Base-by-base conservation (phyloP, 2,888 invertebrate species). In the Dasypolia templi region DNA sequence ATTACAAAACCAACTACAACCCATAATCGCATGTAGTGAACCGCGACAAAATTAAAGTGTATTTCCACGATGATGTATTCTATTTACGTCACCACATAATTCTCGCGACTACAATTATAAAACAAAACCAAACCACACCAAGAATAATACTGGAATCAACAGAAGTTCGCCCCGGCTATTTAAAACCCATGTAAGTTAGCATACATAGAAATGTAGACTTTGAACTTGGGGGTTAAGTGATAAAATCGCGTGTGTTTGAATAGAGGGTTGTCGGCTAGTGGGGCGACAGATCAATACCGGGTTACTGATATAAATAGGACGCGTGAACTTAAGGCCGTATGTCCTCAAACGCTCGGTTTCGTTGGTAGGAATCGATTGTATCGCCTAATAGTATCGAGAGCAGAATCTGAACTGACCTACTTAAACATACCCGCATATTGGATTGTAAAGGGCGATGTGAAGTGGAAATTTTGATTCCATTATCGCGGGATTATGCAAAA, bases 261-360 rank as follows among this genome's bases (percentile, higher is more conserved):
- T 86, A 79, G 91, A 90, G 90, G 93, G 93, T 93, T 92, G 93
- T 95, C 91, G 94, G 95, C 93, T 95, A 95, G 94, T 95, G 94
- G 96, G 94, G 92, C 95, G 95, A 68, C 91, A 87, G 94, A 94
- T 96, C 96, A 94, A 96, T 96, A 94, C 91, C 85, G 91, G 93
- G 94, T 93, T 93, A 94, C 92, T 90, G 92, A 92, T 94, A 95
- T 95, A 95, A 94, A 95, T 95, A 95, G 95, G 94, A 92, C 94
- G 93, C 89, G 89, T 89, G 90, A 94, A 94, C 92, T 94, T 92
- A 89, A 91, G 90, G 90, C 89, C 87, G 87, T 78, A 85, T 89
- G 83, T 84, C 83, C 88, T 88, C 88, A 87, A 90, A 92, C 93
- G 91, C 91, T 94, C 93, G 90, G 93, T 94, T 95, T 94, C 93